These are phyloP conservation scores for Apocrypta bakeri DNA, from an alignment of 1,140 invertebrate species.

Conservation along the genomic window DNA sequence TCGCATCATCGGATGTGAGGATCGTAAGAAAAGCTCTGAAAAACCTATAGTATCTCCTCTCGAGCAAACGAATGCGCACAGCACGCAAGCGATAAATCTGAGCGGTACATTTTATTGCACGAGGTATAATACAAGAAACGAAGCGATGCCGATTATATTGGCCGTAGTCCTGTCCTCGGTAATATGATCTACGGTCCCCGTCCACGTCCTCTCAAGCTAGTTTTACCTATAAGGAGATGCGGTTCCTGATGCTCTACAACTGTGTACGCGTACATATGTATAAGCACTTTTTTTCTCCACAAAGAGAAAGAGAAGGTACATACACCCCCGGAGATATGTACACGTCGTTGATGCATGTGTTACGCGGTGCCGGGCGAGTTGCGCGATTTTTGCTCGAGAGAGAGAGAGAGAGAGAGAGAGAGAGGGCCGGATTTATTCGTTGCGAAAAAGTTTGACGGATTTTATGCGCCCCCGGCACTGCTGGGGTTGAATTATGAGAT, in stretches of 20 bases:
- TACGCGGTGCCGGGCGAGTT: neutral
- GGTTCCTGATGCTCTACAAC: too few species aligned
- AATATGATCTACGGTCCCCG: neutral
- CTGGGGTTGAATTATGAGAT: neutral
- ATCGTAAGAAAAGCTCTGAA: too few species aligned
- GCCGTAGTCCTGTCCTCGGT: neutral
- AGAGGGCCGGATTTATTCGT: neutral
- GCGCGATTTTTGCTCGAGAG: neutral
- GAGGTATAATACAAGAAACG: neutral
- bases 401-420: too few species aligned
- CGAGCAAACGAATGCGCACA: too few species aligned
- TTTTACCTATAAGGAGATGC: neutral
- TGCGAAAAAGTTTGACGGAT: constrained; percentile 1
- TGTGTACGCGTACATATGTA: too few species aligned
- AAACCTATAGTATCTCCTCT: too few species aligned
- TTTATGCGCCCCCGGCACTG: neutral
- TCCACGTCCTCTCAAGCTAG: neutral
- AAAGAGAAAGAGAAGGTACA: neutral
- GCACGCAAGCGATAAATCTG: neutral
- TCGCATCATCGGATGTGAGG: too few species aligned
- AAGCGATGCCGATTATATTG: neutral
- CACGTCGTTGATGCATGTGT: neutral
- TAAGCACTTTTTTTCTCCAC: too few species aligned
- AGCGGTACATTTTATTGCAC: neutral
- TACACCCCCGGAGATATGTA: neutral